These are phyloP conservation scores for Scaptomyza cyrtandrae DNA, from an alignment of 2,888 invertebrate genomes.

Conservation along the genomic window DNA sequence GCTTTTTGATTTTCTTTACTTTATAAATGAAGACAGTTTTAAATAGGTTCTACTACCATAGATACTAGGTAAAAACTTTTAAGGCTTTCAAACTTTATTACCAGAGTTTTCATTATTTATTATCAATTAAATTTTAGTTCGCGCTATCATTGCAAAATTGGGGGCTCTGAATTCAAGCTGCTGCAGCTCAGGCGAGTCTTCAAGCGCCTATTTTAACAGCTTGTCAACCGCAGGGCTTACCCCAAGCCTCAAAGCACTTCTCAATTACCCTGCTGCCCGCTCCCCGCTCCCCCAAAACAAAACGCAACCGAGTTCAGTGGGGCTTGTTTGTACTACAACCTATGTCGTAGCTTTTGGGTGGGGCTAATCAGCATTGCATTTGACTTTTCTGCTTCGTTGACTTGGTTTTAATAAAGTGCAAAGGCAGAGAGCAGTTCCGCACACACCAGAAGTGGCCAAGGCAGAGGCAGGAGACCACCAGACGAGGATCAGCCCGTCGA, in stretches of 20 bases:
- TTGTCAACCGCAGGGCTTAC: conserved; percentile 58
- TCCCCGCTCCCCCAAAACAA: no score
- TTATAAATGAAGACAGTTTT: no score
- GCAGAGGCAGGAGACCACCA: no score
- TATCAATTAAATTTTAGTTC: no score
- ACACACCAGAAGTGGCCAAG: no score
- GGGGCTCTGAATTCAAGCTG: background rate
- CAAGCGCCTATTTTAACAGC: conserved; percentile 73
- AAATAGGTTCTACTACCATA: no score
- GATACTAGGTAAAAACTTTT: no score
- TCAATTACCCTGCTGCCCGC: background rate
- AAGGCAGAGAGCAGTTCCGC: no score
- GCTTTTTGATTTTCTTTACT: no score
- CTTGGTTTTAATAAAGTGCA: conserved; percentile 79
- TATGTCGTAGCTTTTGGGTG: background rate
- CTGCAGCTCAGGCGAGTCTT: conserved; percentile 22
- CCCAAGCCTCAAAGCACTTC: background rate
- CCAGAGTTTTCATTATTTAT: no score
- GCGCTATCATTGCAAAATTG: background rate
- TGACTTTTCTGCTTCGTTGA: conserved; percentile 78
- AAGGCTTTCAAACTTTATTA: no score
- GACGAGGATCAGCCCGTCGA: no score
- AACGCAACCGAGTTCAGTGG: background rate
- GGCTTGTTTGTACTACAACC: background rate
- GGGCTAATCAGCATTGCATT: conserved; percentile 75